Conservation (phyloP, 2,113 vertebrate species). For the Centropus unirufus region DNA sequence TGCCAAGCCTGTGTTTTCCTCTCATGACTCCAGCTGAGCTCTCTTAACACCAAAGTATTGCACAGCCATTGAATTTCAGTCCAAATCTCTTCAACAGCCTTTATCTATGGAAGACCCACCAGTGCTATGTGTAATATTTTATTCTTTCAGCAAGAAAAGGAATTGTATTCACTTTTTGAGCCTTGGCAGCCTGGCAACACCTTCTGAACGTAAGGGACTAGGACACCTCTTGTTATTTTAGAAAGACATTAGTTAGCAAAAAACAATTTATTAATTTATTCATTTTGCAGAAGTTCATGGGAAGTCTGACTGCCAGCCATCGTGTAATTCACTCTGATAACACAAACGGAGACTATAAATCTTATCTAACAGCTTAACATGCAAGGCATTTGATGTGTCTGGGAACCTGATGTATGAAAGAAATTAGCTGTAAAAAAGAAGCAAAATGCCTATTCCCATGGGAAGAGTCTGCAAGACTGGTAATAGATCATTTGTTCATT, state of each 20-base stretch:
- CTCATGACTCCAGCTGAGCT: neutral
- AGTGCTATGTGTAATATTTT: neutral
- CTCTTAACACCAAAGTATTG: neutral
- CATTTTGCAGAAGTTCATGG: constrained; percentile 62
- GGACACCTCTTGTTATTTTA: neutral
- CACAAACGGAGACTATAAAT: constrained; percentile 77
- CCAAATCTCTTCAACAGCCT: neutral
- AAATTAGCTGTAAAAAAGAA: constrained; percentile 80
- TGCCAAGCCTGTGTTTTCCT: neutral
- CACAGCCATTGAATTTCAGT: neutral
- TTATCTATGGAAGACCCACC: neutral
- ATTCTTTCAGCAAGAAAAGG: neutral
- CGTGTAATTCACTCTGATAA: constrained; percentile 78
- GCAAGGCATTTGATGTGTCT: constrained; percentile 81
- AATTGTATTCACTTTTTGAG: neutral
- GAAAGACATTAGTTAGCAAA: constrained; percentile 45
- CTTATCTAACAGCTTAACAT: constrained; percentile 74
- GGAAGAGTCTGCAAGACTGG: constrained; percentile 73
- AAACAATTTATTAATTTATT: neutral
- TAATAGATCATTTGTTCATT: constrained; percentile 81
- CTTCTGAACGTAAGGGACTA: neutral
- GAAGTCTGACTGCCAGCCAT: constrained; percentile 71
- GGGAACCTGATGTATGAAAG: constrained; percentile 87
- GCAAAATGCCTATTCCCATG: constrained; percentile 82
- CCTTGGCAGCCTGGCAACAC: neutral